Base-by-base conservation (phyloP, 1,140 invertebrate genomes). In the Conus ventricosus region DNA sequence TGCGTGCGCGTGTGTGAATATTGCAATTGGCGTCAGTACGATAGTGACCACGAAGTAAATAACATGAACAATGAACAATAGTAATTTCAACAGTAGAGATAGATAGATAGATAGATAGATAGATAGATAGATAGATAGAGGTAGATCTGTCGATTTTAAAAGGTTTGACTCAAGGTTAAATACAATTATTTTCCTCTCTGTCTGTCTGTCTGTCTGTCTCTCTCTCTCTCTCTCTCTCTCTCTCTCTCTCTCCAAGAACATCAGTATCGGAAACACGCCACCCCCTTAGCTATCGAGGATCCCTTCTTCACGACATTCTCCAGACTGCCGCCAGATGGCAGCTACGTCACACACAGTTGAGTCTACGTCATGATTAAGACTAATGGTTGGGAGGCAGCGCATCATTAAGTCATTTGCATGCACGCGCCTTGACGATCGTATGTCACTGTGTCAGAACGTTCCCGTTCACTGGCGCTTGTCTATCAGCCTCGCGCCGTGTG, bases 331-430 rank as follows among this genome's bases (percentile, higher is more conserved):
- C 71, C 85, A 87, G 85, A 87, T 87, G 85, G 85, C 85, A 87
- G 85, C 85, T 78, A 78, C 85, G 85, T 87, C 85, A 87, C 85
- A 75, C 85, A 78, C 75, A 87, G 85, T 87, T 87, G 71, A 39
- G 85, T 87, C 71, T 78, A 87, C 85, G 85, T 87, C 85, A 78
- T 87, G 85, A 87, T 87, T 87, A 80, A 87, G 85, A 87, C 85
- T 87, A 87, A 87, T 87, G 25, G 85, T 51, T 51, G 71, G 71
- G 76, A 76, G 23, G 54, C 71, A 71, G 75, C 71, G 85, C 85
- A 87, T 87, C 85, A 78, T 76, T 75, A 87, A 87, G 85, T 87
- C 85, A 78, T 87, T 87, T 87, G 85, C 85, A 87, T 87, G 67
- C 85, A 78, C 85, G 85, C 71, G 85, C 85, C 85, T 78, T 67